Evolutionary conservation across 2,113 vertebrate genomes (phyloP).

Genomic region (Myrmecophaga tridactyla): DNA sequence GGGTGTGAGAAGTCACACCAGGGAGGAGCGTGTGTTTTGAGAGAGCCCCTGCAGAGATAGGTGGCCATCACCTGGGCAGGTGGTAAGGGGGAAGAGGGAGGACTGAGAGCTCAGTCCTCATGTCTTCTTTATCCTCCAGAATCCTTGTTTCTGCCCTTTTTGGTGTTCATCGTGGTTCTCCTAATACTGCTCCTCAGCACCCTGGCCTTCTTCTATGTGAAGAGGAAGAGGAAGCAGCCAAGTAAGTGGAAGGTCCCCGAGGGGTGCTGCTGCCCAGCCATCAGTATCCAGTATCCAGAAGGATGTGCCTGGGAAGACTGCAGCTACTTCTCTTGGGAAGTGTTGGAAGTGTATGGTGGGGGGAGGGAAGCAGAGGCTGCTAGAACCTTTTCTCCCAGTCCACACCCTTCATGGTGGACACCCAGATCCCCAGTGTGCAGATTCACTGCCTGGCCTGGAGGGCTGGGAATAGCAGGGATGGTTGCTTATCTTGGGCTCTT

Average conservation of each 20-base stretch:
- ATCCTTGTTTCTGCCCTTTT: fast-evolving
- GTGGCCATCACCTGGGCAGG: background rate
- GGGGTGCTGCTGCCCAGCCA: background rate
- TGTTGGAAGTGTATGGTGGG: background rate
- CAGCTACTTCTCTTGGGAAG: background rate
- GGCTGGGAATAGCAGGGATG: background rate
- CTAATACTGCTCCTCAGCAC: background rate
- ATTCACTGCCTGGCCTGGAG: background rate
- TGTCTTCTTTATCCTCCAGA: constrained; percentile 1
- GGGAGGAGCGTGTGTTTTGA: background rate
- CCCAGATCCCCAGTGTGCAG: fast-evolving
- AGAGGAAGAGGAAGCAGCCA: constrained; percentile 23
- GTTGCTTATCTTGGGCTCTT: background rate
- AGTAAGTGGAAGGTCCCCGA: constrained; percentile 31
- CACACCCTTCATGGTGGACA: background rate
- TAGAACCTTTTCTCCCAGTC: background rate
- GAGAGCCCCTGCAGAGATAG: background rate
- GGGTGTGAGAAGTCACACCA: background rate
- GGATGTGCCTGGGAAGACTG: background rate
- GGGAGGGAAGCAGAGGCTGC: too few species aligned
- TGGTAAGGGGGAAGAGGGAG: background rate
- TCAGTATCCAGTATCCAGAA: background rate
- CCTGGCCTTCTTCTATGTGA: constrained; percentile 19
- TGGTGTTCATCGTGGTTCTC: background rate
- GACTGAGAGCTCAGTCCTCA: background rate